Base-by-base conservation (phyloP, 53 echinoderm and acorn worm genomes). In the Actinopyga echinites region DNA sequence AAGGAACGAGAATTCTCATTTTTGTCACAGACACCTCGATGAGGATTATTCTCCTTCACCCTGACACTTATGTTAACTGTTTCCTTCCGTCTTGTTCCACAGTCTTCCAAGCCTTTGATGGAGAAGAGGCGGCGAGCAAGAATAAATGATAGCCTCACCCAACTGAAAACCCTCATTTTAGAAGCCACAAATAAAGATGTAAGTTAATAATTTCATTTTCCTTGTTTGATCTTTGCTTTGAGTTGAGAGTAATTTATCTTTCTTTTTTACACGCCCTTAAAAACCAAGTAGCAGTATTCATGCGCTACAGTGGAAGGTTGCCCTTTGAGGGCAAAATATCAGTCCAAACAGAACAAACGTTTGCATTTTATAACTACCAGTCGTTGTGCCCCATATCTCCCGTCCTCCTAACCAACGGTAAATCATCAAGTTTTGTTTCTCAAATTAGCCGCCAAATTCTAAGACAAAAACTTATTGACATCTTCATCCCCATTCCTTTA, bases 51-150 rank as follows among this genome's bases (percentile, higher is more conserved):
- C n/a, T n/a, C n/a, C n/a, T n/a, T n/a, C n/a, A n/a, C n/a, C n/a
- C n/a, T n/a, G n/a, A n/a, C n/a, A n/a, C n/a, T n/a, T n/a, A n/a
- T n/a, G n/a, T n/a, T n/a, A n/a, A n/a, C n/a, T n/a, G n/a, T n/a
- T n/a, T 10, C 17, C 7, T 63, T 63, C 17, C 21, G 30, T 65
- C 8, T 73, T 17, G 65, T 43, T 9, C 81, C 49, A 24, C 91
- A 96, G 97, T 96, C 97, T 28, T 96, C 97, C 56, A 96, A 96
- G 53, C 97, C 97, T 15, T 65, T 93, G 58, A 96, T 96, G 93
- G 96, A 96, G 42, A 96, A 96, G 75, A 84, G 97, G 74, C 75
- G 97, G 26, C 38, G 97, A 62, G 97, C 97, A 0, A 82, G 97
- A 32, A 96, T 96, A 34, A 96, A 96, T 42, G 97, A 96, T 49